Conservation (phyloP, 2,888 invertebrate genomes). For the Rhamphomyia laevipes region DNA sequence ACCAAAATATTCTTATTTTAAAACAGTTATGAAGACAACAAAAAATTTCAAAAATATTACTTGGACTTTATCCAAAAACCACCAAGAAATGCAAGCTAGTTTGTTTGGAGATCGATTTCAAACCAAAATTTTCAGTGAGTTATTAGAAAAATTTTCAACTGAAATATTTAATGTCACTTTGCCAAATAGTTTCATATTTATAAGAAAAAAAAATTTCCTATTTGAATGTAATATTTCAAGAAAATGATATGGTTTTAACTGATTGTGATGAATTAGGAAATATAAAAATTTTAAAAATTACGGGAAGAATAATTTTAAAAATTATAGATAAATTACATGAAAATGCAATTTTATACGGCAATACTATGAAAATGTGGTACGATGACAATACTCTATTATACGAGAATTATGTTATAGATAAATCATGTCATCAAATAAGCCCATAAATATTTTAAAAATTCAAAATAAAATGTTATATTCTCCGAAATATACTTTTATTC, state of each 20-base stretch:
- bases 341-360: constrained; percentile 3
- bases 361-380: constrained; percentile 2
- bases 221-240: neutral
- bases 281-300: neutral
- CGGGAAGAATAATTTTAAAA: too few species aligned
- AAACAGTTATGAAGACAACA: constrained; percentile 11
- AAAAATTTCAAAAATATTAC: constrained; percentile 17
- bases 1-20: constrained; percentile 21
- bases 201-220: neutral
- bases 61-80: neutral
- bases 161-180: neutral
- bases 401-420: neutral
- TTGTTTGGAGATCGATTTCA: constrained; percentile 1
- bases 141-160: neutral
- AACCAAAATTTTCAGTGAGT: neutral
- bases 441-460: neutral
- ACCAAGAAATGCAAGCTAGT: constrained; percentile 3
- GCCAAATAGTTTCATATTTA: neutral
- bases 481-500: neutral
- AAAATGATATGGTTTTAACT: neutral
- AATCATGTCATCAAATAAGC: neutral
- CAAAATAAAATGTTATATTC: neutral
- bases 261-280: neutral
- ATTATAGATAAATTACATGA: neutral
- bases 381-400: neutral